Evolutionary conservation across 2,888 invertebrate species (phyloP), one percentile per base, ranked within the genome.

Genomic region (Abscondita cerata): DNA sequence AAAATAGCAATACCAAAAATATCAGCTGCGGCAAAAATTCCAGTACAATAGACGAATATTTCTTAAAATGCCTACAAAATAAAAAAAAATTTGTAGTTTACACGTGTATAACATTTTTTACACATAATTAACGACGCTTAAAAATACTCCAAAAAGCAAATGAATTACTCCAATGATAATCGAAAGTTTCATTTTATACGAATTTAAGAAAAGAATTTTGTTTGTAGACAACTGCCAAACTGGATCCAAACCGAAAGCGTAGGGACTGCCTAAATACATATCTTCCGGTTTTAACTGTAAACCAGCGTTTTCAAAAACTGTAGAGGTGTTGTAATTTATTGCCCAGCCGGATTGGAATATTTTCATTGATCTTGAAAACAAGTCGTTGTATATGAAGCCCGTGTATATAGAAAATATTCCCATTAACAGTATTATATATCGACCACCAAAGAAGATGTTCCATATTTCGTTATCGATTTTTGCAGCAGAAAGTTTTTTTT

Each of bases 121-220:
- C 89, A 86, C 79, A 76, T 87, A 89, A 78, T 93, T 93, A 58
- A 89, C 83, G 47, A 91, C 87, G 71, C 89, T 92, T 83, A 97
- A 89, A 76, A 87, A 85, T 9, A 97, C 92, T 68, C 98, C 97
- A 76, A 97, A 95, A 62, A 93, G 86, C 98, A 98, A 98, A 82
- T 98, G 98, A 19, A 88, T 74, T 1, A 98, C 93, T 34, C 97
- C 97, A 72, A 98, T 88, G 56, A 97, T 93, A 57, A 98, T 94
- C 47, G 97, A 96, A 65, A 96, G 82, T 78, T 95, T 94, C 97
- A 97, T 98, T 83, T 98, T 98, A 84, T 91, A 95, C 0, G 96
- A 94, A 82, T 98, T 98, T 65, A 93, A 81, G 82, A 96, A 97
- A 66, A 95, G 91, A 70, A 98, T 96, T 81, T 96, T 96, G 82